phyloP scores from a whole-genome alignment of 2,888 invertebrate species.

The Erebia epiphron region DNA sequence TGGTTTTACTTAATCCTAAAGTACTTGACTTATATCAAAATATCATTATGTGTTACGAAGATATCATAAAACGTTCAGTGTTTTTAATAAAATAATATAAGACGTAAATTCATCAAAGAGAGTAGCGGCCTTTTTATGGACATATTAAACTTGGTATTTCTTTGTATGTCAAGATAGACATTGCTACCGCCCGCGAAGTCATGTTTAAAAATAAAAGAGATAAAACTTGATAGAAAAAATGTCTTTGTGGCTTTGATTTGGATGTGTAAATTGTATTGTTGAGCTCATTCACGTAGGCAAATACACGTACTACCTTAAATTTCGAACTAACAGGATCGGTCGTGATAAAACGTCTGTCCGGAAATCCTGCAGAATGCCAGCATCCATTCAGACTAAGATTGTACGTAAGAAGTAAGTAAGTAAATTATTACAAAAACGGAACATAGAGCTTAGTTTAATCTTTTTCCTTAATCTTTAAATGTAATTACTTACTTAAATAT shows the following conservation, averaged over 20 bases:
- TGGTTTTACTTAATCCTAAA: too few species aligned
- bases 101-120: constrained; percentile 6
- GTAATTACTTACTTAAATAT: too few species aligned
- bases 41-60: neutral
- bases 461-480: too few species aligned
- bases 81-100: neutral
- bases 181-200: neutral
- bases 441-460: too few species aligned
- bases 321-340: neutral
- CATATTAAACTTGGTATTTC: neutral
- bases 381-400: too few species aligned
- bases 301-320: neutral
- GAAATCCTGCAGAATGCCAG: neutral
- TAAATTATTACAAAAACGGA: too few species aligned
- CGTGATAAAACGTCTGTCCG: neutral
- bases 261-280: neutral
- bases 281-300: neutral
- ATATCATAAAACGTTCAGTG: neutral
- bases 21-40: too few species aligned
- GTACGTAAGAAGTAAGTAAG: too few species aligned
- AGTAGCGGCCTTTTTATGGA: constrained; percentile 11
- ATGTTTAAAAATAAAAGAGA: constrained; percentile 11
- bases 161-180: constrained; percentile 12
- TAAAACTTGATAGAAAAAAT: neutral
- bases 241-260: neutral